Evolutionary conservation across 2,797 vertebrate genomes (phyloP).

Genomic region (Gorsachius magnificus): DNA sequence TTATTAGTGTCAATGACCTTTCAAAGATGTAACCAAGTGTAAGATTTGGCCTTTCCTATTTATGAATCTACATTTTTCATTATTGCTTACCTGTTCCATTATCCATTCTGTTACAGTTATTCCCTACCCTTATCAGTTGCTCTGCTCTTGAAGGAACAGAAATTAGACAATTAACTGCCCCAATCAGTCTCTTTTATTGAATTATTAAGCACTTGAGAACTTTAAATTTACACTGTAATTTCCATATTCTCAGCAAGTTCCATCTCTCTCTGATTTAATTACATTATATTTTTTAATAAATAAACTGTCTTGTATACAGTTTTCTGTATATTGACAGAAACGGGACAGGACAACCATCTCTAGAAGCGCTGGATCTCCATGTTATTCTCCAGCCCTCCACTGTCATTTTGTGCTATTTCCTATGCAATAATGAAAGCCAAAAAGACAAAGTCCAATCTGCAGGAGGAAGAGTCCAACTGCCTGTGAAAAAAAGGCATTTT

Average conservation of each 20-base stretch:
- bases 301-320: neutral
- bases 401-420: neutral
- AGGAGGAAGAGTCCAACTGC: neutral
- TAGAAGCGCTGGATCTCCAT: neutral
- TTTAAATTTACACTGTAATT: neutral
- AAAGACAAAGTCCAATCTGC: neutral
- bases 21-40: neutral
- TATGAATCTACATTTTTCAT: constrained; percentile 2
- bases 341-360: neutral
- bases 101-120: neutral
- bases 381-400: neutral
- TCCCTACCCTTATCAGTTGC: neutral
- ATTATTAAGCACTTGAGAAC: neutral
- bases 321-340: neutral
- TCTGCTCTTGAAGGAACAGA: neutral
- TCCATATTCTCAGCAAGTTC: neutral
- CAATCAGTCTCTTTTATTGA: neutral
- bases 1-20: neutral
- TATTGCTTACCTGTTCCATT: neutral
- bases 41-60: neutral
- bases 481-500: neutral
- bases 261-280: neutral
- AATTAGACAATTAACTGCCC: neutral
- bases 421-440: neutral
- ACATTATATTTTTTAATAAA: neutral